Base-by-base conservation (phyloP, 2,797 vertebrate species). In the Monodelphis domestica region DNA sequence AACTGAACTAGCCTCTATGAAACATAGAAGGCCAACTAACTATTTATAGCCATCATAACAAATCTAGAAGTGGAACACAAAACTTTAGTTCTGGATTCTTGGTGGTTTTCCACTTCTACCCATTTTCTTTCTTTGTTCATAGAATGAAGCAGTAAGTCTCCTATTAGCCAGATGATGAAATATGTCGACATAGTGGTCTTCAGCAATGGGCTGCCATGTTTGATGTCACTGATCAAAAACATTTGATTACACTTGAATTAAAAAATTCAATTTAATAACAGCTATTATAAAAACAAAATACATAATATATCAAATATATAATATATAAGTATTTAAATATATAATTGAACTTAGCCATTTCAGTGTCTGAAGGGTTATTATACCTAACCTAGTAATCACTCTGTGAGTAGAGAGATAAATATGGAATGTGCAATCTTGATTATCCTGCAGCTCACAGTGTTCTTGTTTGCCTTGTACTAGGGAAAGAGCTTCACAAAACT, bases 101-200 rank as follows among this genome's bases (percentile, higher is more conserved):
- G n/a, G n/a, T n/a, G n/a, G 15, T 51, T 91, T 96, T 93, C 56
- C 51, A 84, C 21, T 91, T 96, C 12, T 94, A 53, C 6, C 91
- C 45, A 94, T 11, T 2, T 88, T 45, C 10, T 54, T 12, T 11
- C 50, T 92, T 93, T 94, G 52, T 2, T 55, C 3, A 24, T 53
- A 78, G 9, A 89, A 5, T 90, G 55, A 53, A 52, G 52, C 29
- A 70, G 29, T 11, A 0, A 1, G 11, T 9, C 33, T 93, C 24
- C 45, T 78, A 45, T 78, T 92, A 95, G 45, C 0, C 2, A 94
- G 51, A 93, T 10, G 24, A 88, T n/a, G n/a, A n/a, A n/a, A n/a
- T 10, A 33, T 2, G 52, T 1, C 12, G 93, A 93, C 91, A 53
- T 63, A 90, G 1, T 94, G 55, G 90, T 90, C 78, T n/a, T 92